phyloP scores from a whole-genome alignment of 2,797 vertebrate species.

The Anisognathus igniventris region DNA sequence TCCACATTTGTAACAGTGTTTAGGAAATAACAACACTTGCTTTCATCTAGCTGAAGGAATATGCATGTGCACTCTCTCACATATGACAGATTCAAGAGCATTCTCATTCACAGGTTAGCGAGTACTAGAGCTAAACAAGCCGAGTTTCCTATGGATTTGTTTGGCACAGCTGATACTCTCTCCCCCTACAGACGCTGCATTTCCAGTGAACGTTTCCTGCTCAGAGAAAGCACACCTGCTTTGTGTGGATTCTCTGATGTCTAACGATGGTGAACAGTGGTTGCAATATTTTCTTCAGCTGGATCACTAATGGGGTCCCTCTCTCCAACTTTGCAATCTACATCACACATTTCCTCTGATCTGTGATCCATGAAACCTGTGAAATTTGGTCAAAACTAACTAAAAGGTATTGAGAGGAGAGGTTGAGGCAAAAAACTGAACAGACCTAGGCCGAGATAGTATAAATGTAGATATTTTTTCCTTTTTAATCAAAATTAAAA shows the following conservation, averaged over 20 bases:
- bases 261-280: rapidly evolving
- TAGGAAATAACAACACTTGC: not conserved
- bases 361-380: not conserved
- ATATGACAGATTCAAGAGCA: not conserved
- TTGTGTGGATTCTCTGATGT: not conserved
- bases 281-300: not conserved
- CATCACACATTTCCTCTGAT: not conserved
- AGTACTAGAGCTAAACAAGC: not conserved
- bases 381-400: not conserved
- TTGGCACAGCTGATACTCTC: not conserved
- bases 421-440: not conserved
- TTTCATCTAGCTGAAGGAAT: not conserved
- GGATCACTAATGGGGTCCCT: not conserved
- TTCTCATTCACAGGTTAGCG: not conserved
- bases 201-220: not conserved
- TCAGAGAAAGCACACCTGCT: not conserved
- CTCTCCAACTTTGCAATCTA: not conserved
- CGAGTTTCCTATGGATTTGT: not conserved
- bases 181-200: not conserved
- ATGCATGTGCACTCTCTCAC: not conserved
- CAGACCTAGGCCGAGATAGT: not conserved
- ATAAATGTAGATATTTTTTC: not conserved
- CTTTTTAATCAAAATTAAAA: not conserved
- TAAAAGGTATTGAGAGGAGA: not conserved
- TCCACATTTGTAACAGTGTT: not conserved